These are phyloP conservation scores for Gasterosteus nipponicus DNA, from an alignment of 2,113 vertebrate genomes.

Conservation along the genomic window DNA sequence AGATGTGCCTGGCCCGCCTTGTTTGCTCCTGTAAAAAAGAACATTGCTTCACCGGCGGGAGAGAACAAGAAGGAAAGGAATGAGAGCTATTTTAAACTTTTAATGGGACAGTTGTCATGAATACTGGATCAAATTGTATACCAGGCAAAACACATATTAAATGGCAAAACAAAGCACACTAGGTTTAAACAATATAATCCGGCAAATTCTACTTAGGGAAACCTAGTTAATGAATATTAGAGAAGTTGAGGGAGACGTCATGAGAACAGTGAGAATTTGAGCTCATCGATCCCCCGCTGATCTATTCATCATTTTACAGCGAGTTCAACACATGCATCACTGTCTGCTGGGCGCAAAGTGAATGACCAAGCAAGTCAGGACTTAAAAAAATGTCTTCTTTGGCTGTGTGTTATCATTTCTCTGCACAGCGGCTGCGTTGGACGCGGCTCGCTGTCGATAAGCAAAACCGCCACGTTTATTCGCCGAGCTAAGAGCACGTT, in stretches of 20 bases:
- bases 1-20: conserved; percentile 23
- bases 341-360: background rate
- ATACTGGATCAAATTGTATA: background rate
- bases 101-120: conserved; percentile 1
- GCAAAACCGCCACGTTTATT: too few species aligned
- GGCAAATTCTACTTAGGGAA: too few species aligned
- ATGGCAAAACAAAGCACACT: background rate
- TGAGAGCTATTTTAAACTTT: background rate
- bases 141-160: background rate
- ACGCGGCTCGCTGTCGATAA: too few species aligned
- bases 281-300: conserved; percentile 13
- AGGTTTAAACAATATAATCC: too few species aligned
- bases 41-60: background rate
- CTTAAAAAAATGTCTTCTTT: too few species aligned
- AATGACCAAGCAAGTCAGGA: too few species aligned
- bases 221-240: too few species aligned
- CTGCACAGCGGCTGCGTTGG: too few species aligned
- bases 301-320: conserved; percentile 6
- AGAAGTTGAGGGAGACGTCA: too few species aligned
- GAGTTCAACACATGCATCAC: background rate
- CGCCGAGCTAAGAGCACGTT: too few species aligned
- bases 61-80: background rate
- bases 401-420: too few species aligned
- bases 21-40: conserved; percentile 26
- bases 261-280: background rate